Base-by-base conservation (phyloP, 2,113 vertebrate species). In the Coryphaenoides rupestris region DNA sequence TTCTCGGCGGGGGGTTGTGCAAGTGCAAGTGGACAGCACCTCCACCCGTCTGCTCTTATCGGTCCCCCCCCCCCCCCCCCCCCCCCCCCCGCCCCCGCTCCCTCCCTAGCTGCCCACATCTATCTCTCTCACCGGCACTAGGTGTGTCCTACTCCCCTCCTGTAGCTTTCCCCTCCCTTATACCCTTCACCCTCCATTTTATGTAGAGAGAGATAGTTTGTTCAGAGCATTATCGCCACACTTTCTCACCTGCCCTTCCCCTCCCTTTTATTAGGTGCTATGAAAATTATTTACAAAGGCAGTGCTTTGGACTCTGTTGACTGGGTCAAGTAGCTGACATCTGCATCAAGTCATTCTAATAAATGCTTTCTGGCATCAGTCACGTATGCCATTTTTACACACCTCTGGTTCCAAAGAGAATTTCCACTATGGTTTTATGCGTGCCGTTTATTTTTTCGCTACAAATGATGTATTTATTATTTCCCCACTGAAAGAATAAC, bases 11-110 rank as follows among this genome's bases (percentile, higher is more conserved):
- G n/a, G n/a, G n/a, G n/a, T n/a, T n/a, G n/a, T n/a, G n/a, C n/a
- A n/a, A n/a, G n/a, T n/a, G 58, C 58, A 70, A 74, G 66, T 74
- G 75, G 70, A 78, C 71, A 22, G 65, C 75, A 83, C 73, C 81
- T 65, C 58, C n/a, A n/a, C n/a, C n/a, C 75, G 72, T 64, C 70
- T 74, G 61, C 69, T 63, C 58, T 62, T 72, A 76, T 75, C 59
- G 52, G 57, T 70, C 73, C 62, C 47, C 73, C 56, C n/a, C n/a
- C n/a, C n/a, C n/a, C n/a, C n/a, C n/a, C n/a, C n/a, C n/a, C n/a
- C n/a, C n/a, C n/a, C n/a, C n/a, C n/a, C n/a, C 53, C 58, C 64
- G 65, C 65, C 22, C 58, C 19, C 58, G 9, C 13, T 21, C 6
- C 10, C 58, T 63, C 55, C 66, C 49, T 62, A 58, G 5, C 5